These are phyloP conservation scores for Vultur gryphus DNA, from an alignment of 2,797 vertebrate species.

Conservation along the genomic window DNA sequence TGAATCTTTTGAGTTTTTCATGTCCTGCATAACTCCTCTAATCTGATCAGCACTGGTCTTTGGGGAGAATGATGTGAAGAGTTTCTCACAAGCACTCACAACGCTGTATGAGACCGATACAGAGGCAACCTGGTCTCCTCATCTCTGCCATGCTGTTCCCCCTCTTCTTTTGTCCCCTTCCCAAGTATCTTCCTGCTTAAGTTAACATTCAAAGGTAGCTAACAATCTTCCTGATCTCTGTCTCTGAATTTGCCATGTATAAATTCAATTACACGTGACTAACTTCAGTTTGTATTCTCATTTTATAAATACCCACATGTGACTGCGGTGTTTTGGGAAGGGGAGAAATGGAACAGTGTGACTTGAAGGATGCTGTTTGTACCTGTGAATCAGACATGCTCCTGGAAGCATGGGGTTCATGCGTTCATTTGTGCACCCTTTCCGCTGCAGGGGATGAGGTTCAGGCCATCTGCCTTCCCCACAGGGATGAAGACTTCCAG, in stretches of 20 bases:
- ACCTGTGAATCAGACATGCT: neutral
- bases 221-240: neutral
- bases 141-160: neutral
- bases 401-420: neutral
- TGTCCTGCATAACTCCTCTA: neutral
- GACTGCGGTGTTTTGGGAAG: neutral
- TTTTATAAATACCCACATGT: neutral
- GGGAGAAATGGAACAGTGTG: neutral
- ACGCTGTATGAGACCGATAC: neutral
- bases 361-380: neutral
- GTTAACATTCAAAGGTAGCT: neutral
- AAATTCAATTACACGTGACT: neutral
- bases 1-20: neutral
- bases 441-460: neutral
- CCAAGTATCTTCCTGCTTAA: neutral
- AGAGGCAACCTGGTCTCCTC: neutral
- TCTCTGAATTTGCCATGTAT: neutral
- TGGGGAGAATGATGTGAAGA: neutral
- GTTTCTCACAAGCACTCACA: neutral
- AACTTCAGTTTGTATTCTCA: neutral
- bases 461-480: neutral
- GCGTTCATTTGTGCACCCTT: neutral
- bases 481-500: neutral
- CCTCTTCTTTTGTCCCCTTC: neutral
- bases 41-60: neutral